Evolutionary conservation across 2,797 vertebrate species (phyloP), one percentile per base, ranked within the genome.

Genomic region (Diglossa cyanea): DNA sequence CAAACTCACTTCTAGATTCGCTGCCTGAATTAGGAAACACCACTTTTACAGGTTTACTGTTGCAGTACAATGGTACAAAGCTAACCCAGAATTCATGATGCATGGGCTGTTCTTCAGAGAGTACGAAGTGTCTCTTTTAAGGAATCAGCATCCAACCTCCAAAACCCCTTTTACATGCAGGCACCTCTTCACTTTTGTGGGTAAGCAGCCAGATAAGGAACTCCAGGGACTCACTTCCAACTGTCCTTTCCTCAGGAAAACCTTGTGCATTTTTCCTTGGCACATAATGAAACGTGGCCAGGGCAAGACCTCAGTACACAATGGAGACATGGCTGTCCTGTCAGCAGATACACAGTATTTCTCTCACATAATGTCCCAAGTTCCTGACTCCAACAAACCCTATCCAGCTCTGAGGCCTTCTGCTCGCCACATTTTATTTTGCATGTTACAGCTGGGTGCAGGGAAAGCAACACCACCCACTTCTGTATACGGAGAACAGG

Each of bases 281-380:
- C 65, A 80, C 0, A 0, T 9, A 51, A 50, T 1, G 26, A 45
- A 71, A 71, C 0, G 0, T 4, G 31, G 40, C 51, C 51, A 39
- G 44, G 0, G 0, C 1, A 4, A 58, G 30, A 58, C 31, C 42
- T 39, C 0, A 3, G 28, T 14, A 42, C 1, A 19, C 2, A 25
- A 47, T 0, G 15, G 42, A 65, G 44, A 48, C 7, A 0, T 0
- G 9, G 50, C 50, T n/a, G 28, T 4, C 40, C 15, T 0, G 1
- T 8, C 6, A 60, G 47, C 62, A 67, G 54, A 58, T 9, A 7
- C 19, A 5, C 48, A 55, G 67, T 3, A 8, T 13, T 26, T 33
- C 71, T 62, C 21, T 35, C 37, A 1, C 0, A 1, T 19, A 2
- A 47, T 5, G 1, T 19, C 79, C 21, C 4, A 50, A 20, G n/a